Conservation (phyloP, 2,113 vertebrate species). For the Hiodon alosoides region DNA sequence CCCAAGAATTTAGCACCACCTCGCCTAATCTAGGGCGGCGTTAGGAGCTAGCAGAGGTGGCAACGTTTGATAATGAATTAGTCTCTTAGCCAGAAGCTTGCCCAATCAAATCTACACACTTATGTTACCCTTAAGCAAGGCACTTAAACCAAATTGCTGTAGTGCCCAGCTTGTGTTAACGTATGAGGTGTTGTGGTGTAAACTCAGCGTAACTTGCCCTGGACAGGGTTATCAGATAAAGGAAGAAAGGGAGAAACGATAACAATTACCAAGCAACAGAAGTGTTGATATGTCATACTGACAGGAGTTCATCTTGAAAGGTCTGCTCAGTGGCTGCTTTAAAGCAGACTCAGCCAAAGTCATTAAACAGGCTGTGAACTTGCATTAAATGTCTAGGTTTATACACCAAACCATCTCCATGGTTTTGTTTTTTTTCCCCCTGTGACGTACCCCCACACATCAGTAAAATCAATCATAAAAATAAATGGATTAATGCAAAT, state of each 20-base stretch:
- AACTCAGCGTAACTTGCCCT: background rate
- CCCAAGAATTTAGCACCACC: background rate
- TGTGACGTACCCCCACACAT: background rate
- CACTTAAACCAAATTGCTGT: too few relatives aligned
- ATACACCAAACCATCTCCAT: background rate
- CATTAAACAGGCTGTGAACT: slow-evolving; percentile 12
- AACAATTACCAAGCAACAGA: background rate
- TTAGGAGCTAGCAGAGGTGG: too few relatives aligned
- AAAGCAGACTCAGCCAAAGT: slow-evolving; percentile 2
- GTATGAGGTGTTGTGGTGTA: too few relatives aligned
- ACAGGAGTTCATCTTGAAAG: background rate
- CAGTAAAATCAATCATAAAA: background rate
- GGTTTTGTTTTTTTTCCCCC: background rate
- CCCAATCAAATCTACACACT: too few relatives aligned
- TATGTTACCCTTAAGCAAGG: too few relatives aligned
- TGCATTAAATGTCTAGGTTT: slow-evolving; percentile 16
- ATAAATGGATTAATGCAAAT: background rate
- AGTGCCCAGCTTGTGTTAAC: too few relatives aligned
- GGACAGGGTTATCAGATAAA: background rate
- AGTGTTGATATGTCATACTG: slow-evolving; percentile 11
- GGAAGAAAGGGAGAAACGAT: background rate
- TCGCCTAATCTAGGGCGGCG: background rate
- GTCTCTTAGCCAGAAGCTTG: too few relatives aligned
- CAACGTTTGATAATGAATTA: too few relatives aligned
- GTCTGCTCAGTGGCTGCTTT: slow-evolving; percentile 5